Evolutionary conservation across 2,888 invertebrate genomes (phyloP), one percentile per base, ranked within the genome.

Genomic region (Mythimna albipuncta): DNA sequence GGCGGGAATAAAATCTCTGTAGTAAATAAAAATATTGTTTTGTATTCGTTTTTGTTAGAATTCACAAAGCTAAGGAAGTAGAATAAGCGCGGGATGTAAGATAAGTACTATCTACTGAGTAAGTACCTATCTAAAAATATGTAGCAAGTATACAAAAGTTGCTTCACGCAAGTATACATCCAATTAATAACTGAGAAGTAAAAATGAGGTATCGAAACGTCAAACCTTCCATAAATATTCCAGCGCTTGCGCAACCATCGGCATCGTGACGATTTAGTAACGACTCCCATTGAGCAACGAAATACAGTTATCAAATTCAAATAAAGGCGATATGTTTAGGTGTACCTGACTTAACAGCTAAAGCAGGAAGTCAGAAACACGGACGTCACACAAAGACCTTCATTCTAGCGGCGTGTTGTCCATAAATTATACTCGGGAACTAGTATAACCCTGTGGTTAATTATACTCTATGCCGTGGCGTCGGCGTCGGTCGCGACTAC

Each of bases 371-470:
- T 84, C 72, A 78, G 64, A 52, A 82, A 77, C 75, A 75, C 73
- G 69, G 78, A 81, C 89, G 88, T 86, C 85, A 83, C 71, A 79
- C 67, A 75, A 79, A 83, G 83, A 79, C 84, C 85, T 87, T 83
- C 79, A 54, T 55, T 72, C 68, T 64, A 41, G 79, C 77, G 72
- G 80, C 82, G 76, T 84, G 84, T 79, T 84, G 73, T 72, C 81
- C 82, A 82, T 85, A 85, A 86, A 78, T 83, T 77, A 85, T 82
- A 72, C 63, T 70, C 65, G 64, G 77, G 75, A 70, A 75, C 65
- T 72, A 69, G 61, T 77, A 76, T 84, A 77, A 75, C 85, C 75
- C 87, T 85, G 87, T 81, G 58, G 69, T 71, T 75, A 84, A 84
- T 79, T 80, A 68, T 84, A 84, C 59, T 72, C 59, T n/a, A 9